These are phyloP conservation scores for Syrmaticus mikado DNA, from an alignment of 2,113 vertebrate species.

Conservation along the genomic window DNA sequence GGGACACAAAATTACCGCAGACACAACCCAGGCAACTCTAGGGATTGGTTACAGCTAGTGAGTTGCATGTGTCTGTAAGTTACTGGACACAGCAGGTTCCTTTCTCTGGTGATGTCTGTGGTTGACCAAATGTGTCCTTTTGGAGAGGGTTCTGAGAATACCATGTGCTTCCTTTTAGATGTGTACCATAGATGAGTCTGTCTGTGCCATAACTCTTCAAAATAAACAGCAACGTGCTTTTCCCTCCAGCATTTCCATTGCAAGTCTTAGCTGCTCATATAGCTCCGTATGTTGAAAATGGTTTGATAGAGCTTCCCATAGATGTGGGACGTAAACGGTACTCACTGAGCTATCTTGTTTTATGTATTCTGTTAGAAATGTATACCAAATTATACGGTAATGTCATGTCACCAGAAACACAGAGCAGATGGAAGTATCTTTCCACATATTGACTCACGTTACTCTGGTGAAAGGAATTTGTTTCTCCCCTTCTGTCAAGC, in stretches of 20 bases:
- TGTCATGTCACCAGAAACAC: slow-evolving; percentile 61
- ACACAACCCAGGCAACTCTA: not conserved
- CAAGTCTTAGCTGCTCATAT: not conserved
- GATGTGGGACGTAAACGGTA: not conserved
- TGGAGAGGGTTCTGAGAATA: not conserved
- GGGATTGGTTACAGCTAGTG: not conserved
- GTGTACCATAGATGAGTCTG: not conserved
- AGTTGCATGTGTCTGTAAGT: not conserved
- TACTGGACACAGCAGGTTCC: not conserved
- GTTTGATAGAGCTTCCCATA: not conserved
- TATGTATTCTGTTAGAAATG: slow-evolving; percentile 35
- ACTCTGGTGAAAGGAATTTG: slow-evolving; percentile 61
- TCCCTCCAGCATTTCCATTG: not conserved
- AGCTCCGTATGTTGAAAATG: not conserved
- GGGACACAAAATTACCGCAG: slow-evolving; percentile 27
- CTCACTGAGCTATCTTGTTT: not conserved
- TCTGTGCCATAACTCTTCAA: not conserved
- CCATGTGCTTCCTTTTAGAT: not conserved
- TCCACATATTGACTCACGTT: slow-evolving; percentile 61
- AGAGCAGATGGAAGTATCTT: slow-evolving; percentile 71
- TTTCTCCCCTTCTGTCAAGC: slow-evolving; percentile 41
- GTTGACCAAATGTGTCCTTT: not conserved
- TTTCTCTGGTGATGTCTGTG: not conserved
- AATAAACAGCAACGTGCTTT: slow-evolving; percentile 4
- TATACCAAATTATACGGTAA: slow-evolving; percentile 40